Base-by-base conservation (phyloP, 2,113 vertebrate species). In the Phyllopteryx taeniolatus region DNA sequence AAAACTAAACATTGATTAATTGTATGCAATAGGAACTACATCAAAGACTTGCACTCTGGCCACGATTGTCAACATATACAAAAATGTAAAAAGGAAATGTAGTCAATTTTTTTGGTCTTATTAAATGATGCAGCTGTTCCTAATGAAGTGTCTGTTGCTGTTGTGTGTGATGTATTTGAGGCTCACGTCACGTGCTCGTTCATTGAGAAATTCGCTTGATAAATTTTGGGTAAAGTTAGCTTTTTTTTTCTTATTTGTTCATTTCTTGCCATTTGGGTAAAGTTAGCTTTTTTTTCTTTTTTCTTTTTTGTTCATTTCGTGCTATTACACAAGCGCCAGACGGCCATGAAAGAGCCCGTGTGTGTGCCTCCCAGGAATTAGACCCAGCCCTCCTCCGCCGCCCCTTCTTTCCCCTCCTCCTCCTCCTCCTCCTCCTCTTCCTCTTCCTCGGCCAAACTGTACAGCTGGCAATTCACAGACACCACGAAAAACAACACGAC, bases 271-370 rank as follows among this genome's bases (percentile, higher is more conserved):
- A 15, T 78, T 85, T 49, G 22, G 43, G 33, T 1, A 47, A 65
- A 73, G 60, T 42, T 12, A 59, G 15, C 27, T 27, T 27, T 1
- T 27, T 27, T 27, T 49, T 27, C 27, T 27, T 27, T 27, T 49
- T 49, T 35, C n/a, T 14, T 22, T 19, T 53, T 15, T 56, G 0
- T 43, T 10, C 61, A 14, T 1, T 35, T 19, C 33, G 4, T 3
- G 5, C 20, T 35, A 15, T 78, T 85, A 80, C 63, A 68, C 54
- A 79, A 80, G 70, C 67, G 15, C 2, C n/a, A 17, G 13, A 47
- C 12, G 7, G 13, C 6, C 83, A 85, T 92, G 88, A 93, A 93
- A 90, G 90, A 80, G 80, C 79, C 61, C 77, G 90, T 92, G 91
- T 93, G 91, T 92, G 90, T 92, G 90, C 91, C 85, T 82, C 80